Percentiles rank a stretch among this genome's conserved stretches.
These are phyloP conservation scores for Fistularia tabacaria DNA, from an alignment of 2,797 vertebrate species.

Conservation along the genomic window DNA sequence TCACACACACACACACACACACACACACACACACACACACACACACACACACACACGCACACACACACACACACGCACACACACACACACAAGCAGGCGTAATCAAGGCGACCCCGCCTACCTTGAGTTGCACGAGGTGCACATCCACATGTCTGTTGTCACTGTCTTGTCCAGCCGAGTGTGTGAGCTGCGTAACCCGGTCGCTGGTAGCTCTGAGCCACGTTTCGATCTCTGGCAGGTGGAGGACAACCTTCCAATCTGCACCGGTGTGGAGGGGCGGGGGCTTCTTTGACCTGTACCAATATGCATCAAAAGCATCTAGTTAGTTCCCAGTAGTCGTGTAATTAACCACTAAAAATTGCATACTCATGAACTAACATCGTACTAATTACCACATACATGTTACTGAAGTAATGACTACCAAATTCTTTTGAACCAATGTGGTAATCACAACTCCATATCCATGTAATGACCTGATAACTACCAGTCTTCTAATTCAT, in stretches of 20 bases:
- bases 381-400: too few species aligned
- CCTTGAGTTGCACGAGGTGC: conserved; percentile 96
- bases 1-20: too few species aligned
- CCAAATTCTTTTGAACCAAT: too few species aligned
- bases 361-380: too few species aligned
- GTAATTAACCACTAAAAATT: too few species aligned
- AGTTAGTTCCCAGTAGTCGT: too few species aligned
- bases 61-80: neutral
- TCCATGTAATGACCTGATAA: too few species aligned
- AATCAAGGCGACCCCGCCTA: conserved; percentile 41
- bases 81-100: neutral
- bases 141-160: conserved; percentile 90
- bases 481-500: too few species aligned
- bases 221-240: conserved; percentile 95
- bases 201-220: conserved; percentile 89
- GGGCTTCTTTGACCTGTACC: conserved; percentile 72
- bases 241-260: conserved; percentile 96
- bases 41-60: neutral
- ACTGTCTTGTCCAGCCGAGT: conserved; percentile 88
- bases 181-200: conserved; percentile 87
- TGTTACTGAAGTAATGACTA: too few species aligned
- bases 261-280: conserved; percentile 91
- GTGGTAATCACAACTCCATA: too few species aligned
- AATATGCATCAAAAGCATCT: too few species aligned
- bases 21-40: neutral